Percentiles rank a stretch among this genome's conserved stretches.
Conservation (phyloP, 2,113 vertebrate genomes). For the Oreocharis arfaki region DNA sequence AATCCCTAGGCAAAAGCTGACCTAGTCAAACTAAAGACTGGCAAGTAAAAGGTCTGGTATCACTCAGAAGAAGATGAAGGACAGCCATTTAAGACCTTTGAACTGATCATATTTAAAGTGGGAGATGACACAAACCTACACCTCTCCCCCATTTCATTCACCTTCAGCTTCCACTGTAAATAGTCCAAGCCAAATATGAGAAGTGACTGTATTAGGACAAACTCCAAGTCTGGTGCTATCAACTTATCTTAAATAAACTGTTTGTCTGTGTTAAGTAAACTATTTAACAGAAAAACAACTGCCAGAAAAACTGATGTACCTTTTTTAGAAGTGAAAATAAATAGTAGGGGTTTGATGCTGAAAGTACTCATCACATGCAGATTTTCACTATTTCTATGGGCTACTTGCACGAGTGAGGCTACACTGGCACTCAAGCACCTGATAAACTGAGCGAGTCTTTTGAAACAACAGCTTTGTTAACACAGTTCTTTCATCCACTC, state of each 20-base stretch:
- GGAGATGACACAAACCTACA: neutral
- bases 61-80: neutral
- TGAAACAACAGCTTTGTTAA: neutral
- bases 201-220: neutral
- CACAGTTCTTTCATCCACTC: neutral
- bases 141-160: neutral
- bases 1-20: neutral
- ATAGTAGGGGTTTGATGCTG: neutral
- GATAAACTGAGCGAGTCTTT: neutral
- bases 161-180: neutral
- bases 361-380: neutral
- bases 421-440: neutral
- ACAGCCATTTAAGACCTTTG: neutral
- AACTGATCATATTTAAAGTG: neutral
- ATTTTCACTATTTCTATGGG: neutral
- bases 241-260: conserved; percentile 18
- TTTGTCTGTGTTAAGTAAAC: neutral
- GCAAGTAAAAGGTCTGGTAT: neutral
- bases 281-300: neutral
- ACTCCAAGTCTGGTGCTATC: neutral
- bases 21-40: neutral
- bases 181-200: neutral
- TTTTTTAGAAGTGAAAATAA: conserved; percentile 11
- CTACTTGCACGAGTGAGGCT: neutral
- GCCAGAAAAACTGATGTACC: neutral